Evolutionary conservation across 2,797 vertebrate species (phyloP).

Genomic region (Emys orbicularis): DNA sequence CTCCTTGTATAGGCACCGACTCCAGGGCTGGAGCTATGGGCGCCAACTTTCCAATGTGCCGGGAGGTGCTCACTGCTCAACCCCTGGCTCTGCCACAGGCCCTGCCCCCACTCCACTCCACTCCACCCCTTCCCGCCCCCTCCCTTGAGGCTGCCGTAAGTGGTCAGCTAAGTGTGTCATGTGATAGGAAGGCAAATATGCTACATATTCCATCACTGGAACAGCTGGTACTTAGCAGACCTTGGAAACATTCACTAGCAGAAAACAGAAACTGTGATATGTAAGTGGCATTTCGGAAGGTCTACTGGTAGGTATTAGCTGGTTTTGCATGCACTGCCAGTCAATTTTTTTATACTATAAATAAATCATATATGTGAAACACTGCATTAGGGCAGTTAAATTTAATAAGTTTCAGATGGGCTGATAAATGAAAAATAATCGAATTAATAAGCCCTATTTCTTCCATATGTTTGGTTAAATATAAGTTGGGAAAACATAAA

Average conservation of each 20-base stretch:
- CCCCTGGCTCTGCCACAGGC: no score
- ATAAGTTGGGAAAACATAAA: neutral
- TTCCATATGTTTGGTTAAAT: neutral
- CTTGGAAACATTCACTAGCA: neutral
- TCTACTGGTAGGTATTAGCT: neutral
- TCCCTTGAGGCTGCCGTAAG: neutral
- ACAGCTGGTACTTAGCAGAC: neutral
- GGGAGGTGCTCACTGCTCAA: no score
- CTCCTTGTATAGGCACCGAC: no score
- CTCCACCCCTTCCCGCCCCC: no score
- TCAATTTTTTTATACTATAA: neutral
- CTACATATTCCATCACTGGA: neutral
- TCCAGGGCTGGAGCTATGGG: no score
- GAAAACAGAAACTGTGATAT: neutral
- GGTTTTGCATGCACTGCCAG: rapidly evolving
- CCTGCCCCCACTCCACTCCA: no score
- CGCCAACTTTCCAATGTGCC: no score
- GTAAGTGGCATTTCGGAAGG: neutral
- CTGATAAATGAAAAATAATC: neutral
- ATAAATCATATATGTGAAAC: neutral
- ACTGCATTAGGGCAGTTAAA: neutral
- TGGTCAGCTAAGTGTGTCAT: neutral
- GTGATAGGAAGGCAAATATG: slow-evolving; percentile 9
- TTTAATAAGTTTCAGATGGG: neutral
- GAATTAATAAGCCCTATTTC: slow-evolving; percentile 35